A percentile compares a stretch with the other conserved stretches of the same genome.
These are phyloP conservation scores for Orius insidiosus DNA, from an alignment of 1,140 invertebrate species.

Conservation along the genomic window DNA sequence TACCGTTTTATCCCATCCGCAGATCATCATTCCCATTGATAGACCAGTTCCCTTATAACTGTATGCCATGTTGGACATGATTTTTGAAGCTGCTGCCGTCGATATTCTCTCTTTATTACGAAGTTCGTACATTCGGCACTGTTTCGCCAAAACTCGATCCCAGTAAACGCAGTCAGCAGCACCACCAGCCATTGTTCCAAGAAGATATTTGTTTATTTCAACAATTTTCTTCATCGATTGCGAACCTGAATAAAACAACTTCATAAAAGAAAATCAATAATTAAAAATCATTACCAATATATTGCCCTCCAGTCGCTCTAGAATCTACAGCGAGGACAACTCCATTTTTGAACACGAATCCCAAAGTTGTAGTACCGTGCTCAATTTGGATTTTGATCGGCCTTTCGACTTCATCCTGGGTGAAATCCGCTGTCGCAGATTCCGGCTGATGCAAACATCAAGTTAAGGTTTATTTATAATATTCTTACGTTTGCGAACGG, in stretches of 20 bases:
- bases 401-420: slow-evolving; percentile 41
- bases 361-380: slow-evolving; percentile 96
- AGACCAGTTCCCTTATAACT: slow-evolving; percentile 80
- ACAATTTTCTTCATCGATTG: slow-evolving; percentile 95
- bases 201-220: slow-evolving; percentile 86
- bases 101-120: slow-evolving; percentile 91
- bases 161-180: slow-evolving; percentile 98
- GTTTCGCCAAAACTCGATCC: slow-evolving; percentile 87
- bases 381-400: slow-evolving; percentile 81
- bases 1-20: slow-evolving; percentile 89
- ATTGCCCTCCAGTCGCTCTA: slow-evolving; percentile 86
- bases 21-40: slow-evolving; percentile 85
- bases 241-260: too few species aligned
- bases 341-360: slow-evolving; percentile 88
- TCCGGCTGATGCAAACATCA: slow-evolving; percentile 15
- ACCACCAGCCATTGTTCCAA: slow-evolving; percentile 75
- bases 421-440: slow-evolving; percentile 11
- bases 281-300: slow-evolving; percentile 49
- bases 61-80: slow-evolving; percentile 96
- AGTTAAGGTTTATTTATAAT: too few species aligned
- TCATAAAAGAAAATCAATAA: slow-evolving; percentile 14
- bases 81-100: slow-evolving; percentile 93
- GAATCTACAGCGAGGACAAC: slow-evolving; percentile 95
- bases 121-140: slow-evolving; percentile 89
- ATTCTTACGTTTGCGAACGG: background rate